Conservation (phyloP, 2,888 invertebrate species). For the Gortyna flavago region DNA sequence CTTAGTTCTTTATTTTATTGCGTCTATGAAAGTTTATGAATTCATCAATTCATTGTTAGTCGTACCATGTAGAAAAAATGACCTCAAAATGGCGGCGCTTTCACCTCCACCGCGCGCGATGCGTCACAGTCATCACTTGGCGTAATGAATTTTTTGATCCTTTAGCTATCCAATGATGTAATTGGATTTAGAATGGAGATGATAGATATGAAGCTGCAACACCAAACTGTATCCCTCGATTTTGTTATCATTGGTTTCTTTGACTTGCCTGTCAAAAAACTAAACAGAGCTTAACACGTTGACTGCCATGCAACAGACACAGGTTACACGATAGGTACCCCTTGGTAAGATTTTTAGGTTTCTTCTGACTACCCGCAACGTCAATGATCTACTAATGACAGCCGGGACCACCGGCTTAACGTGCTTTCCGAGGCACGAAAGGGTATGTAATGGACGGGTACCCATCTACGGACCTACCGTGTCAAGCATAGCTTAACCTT, state of each 20-base stretch:
- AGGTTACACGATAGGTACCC: not conserved
- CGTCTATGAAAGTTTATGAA: not conserved
- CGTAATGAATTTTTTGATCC: too few relatives aligned
- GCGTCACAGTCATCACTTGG: too few relatives aligned
- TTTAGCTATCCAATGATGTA: too few relatives aligned
- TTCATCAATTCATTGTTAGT: not conserved
- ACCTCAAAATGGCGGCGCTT: too few relatives aligned
- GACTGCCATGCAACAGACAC: too few relatives aligned
- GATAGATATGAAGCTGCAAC: too few relatives aligned
- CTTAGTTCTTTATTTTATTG: slow-evolving; percentile 12
- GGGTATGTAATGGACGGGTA: not conserved
- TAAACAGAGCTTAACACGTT: not conserved
- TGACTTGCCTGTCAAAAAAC: not conserved
- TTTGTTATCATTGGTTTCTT: too few relatives aligned
- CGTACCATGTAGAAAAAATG: not conserved
- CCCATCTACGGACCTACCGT: not conserved
- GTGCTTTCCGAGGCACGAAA: not conserved
- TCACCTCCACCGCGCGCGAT: too few relatives aligned
- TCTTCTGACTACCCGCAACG: not conserved
- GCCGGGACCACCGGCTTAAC: not conserved
- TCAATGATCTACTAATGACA: not conserved
- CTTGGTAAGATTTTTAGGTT: not conserved
- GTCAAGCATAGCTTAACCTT: not conserved
- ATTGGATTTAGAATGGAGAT: too few relatives aligned
- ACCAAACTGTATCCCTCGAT: too few relatives aligned